Evolutionary conservation across 2,888 invertebrate species (phyloP).

Genomic region (Hololepta plana): DNA sequence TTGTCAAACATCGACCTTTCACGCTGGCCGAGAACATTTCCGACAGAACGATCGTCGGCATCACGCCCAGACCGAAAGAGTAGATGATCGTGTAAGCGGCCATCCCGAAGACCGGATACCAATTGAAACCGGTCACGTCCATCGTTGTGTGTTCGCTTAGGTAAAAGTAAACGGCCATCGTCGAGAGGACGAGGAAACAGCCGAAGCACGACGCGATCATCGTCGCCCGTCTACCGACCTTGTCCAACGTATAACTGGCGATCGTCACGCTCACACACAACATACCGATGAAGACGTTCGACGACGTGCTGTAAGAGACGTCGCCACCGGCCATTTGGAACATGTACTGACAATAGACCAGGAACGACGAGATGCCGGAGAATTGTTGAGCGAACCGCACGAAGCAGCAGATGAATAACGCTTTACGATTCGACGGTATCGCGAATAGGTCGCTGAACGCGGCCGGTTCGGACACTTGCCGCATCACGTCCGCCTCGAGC

Average conservation of each 20-base stretch:
- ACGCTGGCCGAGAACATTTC: conserved; percentile 13
- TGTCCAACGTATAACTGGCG: conserved; percentile 14
- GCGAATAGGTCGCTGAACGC: conserved; percentile 16
- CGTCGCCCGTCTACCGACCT: conserved; percentile 16
- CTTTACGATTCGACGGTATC: conserved; percentile 16
- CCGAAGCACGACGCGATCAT: conserved; percentile 16
- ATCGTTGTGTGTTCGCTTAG: conserved; percentile 10
- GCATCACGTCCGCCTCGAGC: conserved; percentile 5
- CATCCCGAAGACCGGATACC: conserved; percentile 13
- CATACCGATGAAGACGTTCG: conserved; percentile 15
- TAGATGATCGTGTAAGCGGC: conserved; percentile 10
- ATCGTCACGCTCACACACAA: conserved; percentile 9
- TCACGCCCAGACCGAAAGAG: conserved; percentile 11
- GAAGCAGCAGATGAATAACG: conserved; percentile 14
- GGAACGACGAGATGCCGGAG: conserved; percentile 17
- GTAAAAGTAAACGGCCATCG: conserved; percentile 16
- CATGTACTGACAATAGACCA: conserved; percentile 17
- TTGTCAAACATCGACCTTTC: conserved; percentile 14
- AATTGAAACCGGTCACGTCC: conserved; percentile 9
- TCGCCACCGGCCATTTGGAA: conserved; percentile 20
- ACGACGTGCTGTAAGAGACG: conserved; percentile 16
- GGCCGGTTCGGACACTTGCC: conserved; percentile 7
- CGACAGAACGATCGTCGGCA: conserved; percentile 12
- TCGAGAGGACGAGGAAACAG: conserved; percentile 13
- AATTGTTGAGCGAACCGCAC: conserved; percentile 18